Conservation (phyloP, 2,797 vertebrate species). For the Anguilla marmorata region DNA sequence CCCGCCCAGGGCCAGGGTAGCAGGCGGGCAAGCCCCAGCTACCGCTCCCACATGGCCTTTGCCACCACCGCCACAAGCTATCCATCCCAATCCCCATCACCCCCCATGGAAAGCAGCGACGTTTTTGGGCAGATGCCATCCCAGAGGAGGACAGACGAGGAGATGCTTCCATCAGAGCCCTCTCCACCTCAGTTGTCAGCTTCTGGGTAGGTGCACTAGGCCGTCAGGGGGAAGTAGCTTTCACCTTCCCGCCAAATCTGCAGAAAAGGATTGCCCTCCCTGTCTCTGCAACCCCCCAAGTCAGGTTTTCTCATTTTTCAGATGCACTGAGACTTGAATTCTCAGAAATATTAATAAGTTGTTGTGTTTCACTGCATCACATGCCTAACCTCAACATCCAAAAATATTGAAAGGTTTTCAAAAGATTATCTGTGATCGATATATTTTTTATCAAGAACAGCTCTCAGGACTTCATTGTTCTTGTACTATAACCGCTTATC, state of each 20-base stretch:
- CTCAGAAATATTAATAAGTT: conserved; percentile 25
- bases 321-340: conserved; percentile 57
- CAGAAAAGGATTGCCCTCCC: conserved; percentile 27
- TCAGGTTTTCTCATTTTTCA: conserved; percentile 60
- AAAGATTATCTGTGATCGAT: conserved; percentile 34
- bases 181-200: conserved; percentile 89
- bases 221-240: conserved; percentile 56
- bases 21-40: conserved; percentile 78
- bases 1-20: conserved; percentile 84
- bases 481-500: not conserved
- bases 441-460: conserved; percentile 10
- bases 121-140: conserved; percentile 89
- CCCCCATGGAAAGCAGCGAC: conserved; percentile 85
- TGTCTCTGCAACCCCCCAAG: conserved; percentile 63
- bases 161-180: conserved; percentile 90
- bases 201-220: conserved; percentile 91
- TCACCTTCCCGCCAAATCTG: not conserved
- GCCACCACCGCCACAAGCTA: conserved; percentile 85
- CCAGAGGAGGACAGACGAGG: conserved; percentile 88
- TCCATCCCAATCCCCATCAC: conserved; percentile 82
- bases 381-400: not conserved
- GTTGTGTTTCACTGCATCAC: not conserved
- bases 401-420: conserved; percentile 10
- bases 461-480: not conserved
- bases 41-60: conserved; percentile 86